Conservation (phyloP, 2,797 vertebrate species). For the Poeciliopsis gracilis region DNA sequence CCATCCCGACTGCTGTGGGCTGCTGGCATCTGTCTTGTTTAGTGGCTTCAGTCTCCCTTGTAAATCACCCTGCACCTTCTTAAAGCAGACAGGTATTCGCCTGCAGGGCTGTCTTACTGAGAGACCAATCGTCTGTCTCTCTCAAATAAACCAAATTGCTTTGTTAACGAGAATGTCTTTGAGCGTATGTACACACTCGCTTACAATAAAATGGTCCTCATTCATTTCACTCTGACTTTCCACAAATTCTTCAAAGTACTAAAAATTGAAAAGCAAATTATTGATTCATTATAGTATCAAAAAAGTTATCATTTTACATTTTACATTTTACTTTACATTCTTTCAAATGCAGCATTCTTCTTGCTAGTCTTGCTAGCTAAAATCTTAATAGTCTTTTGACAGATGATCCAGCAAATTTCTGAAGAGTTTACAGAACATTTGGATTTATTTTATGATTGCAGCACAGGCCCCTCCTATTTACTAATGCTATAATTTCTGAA, state of each 20-base stretch:
- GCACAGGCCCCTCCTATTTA: not conserved
- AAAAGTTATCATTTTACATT: not conserved
- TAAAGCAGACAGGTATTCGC: constrained; percentile 55
- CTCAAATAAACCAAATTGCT: constrained; percentile 32
- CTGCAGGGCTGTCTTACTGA: constrained; percentile 41
- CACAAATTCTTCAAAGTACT: constrained; percentile 12
- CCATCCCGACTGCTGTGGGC: constrained; percentile 25
- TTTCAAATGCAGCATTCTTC: not conserved
- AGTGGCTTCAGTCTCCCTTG: constrained; percentile 34
- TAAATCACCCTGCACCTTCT: constrained; percentile 61
- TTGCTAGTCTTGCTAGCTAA: not conserved
- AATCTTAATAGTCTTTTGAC: not conserved
- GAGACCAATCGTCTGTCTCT: constrained; percentile 42
- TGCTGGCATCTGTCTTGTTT: constrained; percentile 48
- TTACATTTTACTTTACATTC: constrained; percentile 2
- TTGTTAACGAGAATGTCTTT: constrained; percentile 6
- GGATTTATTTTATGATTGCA: not conserved
- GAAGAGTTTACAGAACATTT: not conserved
- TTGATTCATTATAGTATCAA: not conserved
- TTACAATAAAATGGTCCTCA: constrained; percentile 27
- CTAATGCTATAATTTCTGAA: not conserved
- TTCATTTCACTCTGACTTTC: constrained; percentile 42
- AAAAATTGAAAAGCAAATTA: not conserved
- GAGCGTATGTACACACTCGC: not conserved
- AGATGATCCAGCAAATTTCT: not conserved